Evolutionary conservation across 2,113 vertebrate genomes (phyloP), one percentile per base, ranked within the genome.

Genomic region (Callospermophilus lateralis): DNA sequence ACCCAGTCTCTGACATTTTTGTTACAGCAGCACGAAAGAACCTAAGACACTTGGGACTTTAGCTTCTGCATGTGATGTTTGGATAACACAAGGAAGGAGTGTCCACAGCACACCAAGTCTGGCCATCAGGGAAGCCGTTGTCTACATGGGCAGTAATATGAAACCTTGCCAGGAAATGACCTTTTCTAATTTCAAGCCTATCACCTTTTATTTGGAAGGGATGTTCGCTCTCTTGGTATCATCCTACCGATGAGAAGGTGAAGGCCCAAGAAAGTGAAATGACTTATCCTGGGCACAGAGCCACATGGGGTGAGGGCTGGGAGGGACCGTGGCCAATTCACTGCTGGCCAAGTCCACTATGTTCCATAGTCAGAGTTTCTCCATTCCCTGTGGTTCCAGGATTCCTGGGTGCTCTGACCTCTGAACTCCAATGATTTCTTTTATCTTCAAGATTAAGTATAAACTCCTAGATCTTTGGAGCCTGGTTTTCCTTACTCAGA

Each of bases 401-500:
- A 42, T 34, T 28, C 70, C 19, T 6, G n/a, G 16, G 26, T n/a
- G 53, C 13, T 61, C 45, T 73, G 20, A 10, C 12, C 92, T 73
- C 68, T 78, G 58, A 55, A 63, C 53, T n/a, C 58, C 67, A 84
- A 17, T 16, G 30, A 53, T 30, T 39, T 19, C 28, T 76, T 95
- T 80, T 61, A 91, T 88, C 81, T 88, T 61, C 63, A 91, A 93
- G 83, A 73, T 45, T 39, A 86, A 77, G 93, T 68, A 73, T 32
- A 78, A 83, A 80, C 51, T 87, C 45, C 65, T 32, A 51, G 84
- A 58, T 86, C 53, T 51, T 84, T 22, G 11, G 67, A 61, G 81
- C 30, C 37, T 12, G 34, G 61, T 72, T 85, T 88, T 51, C 17
- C 55, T 96, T 88, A 74, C 30, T 92, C 51, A 88, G 72, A 95